Base-by-base conservation (phyloP, 2,888 invertebrate genomes). In the Monopis laevigella region DNA sequence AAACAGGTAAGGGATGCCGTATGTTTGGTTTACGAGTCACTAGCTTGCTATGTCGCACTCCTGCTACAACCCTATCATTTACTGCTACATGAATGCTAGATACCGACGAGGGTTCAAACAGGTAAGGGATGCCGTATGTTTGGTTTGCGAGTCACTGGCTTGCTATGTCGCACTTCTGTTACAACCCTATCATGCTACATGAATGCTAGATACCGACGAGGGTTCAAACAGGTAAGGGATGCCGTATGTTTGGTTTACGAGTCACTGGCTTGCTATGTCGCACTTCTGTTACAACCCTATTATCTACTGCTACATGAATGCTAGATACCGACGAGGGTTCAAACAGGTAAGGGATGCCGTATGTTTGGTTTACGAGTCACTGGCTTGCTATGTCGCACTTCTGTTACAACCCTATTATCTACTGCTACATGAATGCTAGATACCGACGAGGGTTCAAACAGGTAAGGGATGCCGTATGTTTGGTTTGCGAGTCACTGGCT, bases 371-470 rank as follows among this genome's bases (percentile, higher is more conserved):
- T 59, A 85, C 85, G 16, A 83, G 88, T 52, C 92, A 93, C 68
- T 92, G 91, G 88, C 78, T 93, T 48, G 90, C 93, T 39, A 93
- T 93, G 92, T 92, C 92, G 1, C 93, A 93, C 62, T 88, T 90
- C 48, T 92, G 92, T 70, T 93, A 92, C 82, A 93, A 93, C 64
- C 93, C 93, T 19, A 86, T 93, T 52, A 93, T 93, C 55, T 93
- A 93, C 66, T 86, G 92, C 69, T 91, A 89, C 77, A 92, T 93
- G 92, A 94, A 93, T 65, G 85, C 86, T 8, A 84, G 90, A 43
- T 94, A 93, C 61, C 84, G 92, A 1, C 78, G 85, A 8, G 88
- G 86, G 4, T 83, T 86, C 48, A 59, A 83, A 26, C 72, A 82
- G 46, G 78, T 84, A n/a, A n/a, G 85, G 86, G 10, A 77, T 89